Evolutionary conservation across 2,113 vertebrate species (phyloP).

Genomic region (Indri indri): DNA sequence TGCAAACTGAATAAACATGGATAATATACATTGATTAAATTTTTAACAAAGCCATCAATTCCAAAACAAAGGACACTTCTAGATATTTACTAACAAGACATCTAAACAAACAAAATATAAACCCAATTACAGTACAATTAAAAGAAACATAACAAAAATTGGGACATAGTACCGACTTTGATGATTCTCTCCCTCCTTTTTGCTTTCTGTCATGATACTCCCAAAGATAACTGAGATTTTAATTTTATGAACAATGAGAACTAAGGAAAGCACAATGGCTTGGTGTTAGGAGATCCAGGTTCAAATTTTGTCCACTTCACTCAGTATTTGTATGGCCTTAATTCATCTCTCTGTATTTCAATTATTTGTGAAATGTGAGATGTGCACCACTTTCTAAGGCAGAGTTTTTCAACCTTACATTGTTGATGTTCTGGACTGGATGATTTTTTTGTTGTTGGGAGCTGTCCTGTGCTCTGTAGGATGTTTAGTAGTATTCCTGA

Average conservation of each 20-base stretch:
- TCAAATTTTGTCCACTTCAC: conserved; percentile 2
- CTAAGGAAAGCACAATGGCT: not conserved
- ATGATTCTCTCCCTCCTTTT: not conserved
- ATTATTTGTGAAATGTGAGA: not conserved
- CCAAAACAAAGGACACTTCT: not conserved
- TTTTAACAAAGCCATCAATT: not conserved
- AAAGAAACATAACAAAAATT: not conserved
- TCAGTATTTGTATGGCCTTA: not conserved
- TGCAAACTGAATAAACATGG: not conserved
- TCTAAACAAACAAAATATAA: not conserved
- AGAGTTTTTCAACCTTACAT: not conserved
- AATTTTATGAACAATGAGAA: not conserved
- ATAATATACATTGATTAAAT: not conserved
- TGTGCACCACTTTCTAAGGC: not conserved
- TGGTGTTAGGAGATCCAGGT: not conserved
- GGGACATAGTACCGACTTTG: not conserved
- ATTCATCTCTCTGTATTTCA: not conserved
- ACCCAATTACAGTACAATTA: not conserved
- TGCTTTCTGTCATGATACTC: not conserved
- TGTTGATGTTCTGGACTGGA: not conserved
- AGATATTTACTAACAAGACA: not conserved
- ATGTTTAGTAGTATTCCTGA: not conserved
- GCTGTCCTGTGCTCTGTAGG: not conserved
- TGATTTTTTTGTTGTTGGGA: not conserved
- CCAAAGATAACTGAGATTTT: not conserved